Base-by-base conservation (phyloP, 2,888 invertebrate genomes). In the Conchocele bisecta region DNA sequence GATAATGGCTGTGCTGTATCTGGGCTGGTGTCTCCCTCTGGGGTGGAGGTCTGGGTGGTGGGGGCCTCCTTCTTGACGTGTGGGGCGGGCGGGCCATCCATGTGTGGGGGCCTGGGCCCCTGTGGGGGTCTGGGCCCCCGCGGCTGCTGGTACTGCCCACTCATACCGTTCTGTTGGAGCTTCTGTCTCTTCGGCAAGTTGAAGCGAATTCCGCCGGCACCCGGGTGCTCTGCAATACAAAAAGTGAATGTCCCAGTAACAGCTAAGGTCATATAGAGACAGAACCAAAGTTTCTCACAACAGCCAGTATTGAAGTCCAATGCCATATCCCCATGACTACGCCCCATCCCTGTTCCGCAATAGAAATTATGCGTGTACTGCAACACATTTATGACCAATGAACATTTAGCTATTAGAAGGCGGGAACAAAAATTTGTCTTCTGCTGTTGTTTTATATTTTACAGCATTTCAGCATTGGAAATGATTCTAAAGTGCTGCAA, bases 161-260 rank as follows among this genome's bases (percentile, higher is more conserved):
- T 61, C 29, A 44, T 59, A 35, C 54, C 58, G 44, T 44, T 60
- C 44, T 53, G 54, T 41, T 76, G 74, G 63, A 65, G 71, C 31
- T 69, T 78, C 44, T 64, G 63, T 85, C 93, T 82, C 54, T 89
- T 90, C 17, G 89, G 87, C 5, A 90, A 78, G 60, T 89, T 83
- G 67, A 90, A 91, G 29, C 89, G 79, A 24, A 91, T 89, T 4
- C 87, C 88, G 46, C 85, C 86, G 15, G 89, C 67, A 31, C 88
- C 89, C 15, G 89, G 88, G 20, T 88, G 86, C 72, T 88, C 88
- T 89, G 69, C 15, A 73, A 57, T 46, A 9, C 57, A 20, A 56
- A 29, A 13, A 58, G 42, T 20, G 42, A 35, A 35, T n/a, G 11
- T 11, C 37, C 37, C n/a, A n/a, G n/a, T n/a, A n/a, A n/a, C n/a